Conservation (phyloP, 37 sponge, comb jelly and placozoan species). For the Halichondria panicea region DNA sequence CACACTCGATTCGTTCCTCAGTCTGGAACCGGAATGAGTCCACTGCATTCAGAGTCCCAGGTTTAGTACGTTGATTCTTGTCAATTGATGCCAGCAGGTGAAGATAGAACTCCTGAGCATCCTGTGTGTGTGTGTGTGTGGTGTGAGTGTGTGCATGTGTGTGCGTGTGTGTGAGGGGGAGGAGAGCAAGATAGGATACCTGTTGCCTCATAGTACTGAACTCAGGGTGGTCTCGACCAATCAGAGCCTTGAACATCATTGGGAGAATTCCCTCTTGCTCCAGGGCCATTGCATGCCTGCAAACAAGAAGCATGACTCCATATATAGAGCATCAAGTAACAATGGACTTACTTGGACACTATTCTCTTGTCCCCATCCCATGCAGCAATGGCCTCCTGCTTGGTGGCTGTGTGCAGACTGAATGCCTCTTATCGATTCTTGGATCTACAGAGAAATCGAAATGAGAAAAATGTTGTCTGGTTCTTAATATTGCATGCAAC, state of each 20-base stretch:
- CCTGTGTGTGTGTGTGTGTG: no score
- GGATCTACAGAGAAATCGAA: slow-evolving; percentile 36
- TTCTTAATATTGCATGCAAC: no score
- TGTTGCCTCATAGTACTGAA: slow-evolving; percentile 84
- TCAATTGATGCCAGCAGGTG: no score
- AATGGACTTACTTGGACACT: slow-evolving; percentile 44
- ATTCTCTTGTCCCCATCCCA: slow-evolving; percentile 86
- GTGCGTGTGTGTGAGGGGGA: no score
- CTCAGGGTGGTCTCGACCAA: slow-evolving; percentile 87
- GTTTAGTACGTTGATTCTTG: no score
- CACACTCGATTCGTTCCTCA: slow-evolving; percentile 84
- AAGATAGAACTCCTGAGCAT: no score
- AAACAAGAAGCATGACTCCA: neutral
- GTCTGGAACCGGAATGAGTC: no score
- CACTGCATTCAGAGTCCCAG: no score
- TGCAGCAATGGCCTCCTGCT: slow-evolving; percentile 56
- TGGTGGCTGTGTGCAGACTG: slow-evolving; percentile 58
- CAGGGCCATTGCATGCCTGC: slow-evolving; percentile 77
- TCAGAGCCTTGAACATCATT: slow-evolving; percentile 76
- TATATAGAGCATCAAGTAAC: neutral
- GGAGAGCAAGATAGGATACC: no score
- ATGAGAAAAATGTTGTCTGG: no score
- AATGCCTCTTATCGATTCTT: slow-evolving; percentile 45
- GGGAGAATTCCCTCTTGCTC: slow-evolving; percentile 68
- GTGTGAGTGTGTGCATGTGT: no score